Evolutionary conservation across 2,797 vertebrate genomes (phyloP).

Genomic region (Smutsia gigantea): DNA sequence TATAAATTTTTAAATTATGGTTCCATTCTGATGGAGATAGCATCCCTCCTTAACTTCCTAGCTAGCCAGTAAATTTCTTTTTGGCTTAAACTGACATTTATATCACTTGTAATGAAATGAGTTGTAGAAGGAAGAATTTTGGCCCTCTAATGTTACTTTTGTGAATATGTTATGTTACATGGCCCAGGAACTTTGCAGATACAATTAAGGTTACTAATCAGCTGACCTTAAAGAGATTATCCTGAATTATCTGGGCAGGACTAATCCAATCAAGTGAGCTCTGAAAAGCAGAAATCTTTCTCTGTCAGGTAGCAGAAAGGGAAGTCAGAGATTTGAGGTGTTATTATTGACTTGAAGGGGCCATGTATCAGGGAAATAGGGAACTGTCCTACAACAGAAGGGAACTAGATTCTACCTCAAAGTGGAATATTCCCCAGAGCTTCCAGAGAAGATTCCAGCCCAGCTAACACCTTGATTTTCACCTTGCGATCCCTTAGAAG

Average conservation of each 20-base stretch:
- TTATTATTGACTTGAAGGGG: not conserved
- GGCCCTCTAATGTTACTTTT: not conserved
- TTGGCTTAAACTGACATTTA: not conserved
- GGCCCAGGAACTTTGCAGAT: not conserved
- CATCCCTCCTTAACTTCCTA: not conserved
- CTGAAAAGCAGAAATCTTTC: slow-evolving; percentile 21
- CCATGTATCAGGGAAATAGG: not conserved
- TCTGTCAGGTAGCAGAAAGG: not conserved
- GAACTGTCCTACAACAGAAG: not conserved
- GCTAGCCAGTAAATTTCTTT: not conserved
- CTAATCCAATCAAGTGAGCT: not conserved
- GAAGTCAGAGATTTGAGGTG: not conserved
- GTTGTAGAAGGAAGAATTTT: not conserved
- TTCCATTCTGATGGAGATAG: not conserved
- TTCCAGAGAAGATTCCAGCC: not conserved
- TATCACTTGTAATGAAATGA: slow-evolving; percentile 1
- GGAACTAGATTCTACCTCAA: not conserved
- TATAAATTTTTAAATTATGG: not conserved
- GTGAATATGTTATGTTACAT: not conserved
- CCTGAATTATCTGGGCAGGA: not conserved
- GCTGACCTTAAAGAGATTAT: slow-evolving; percentile 11
- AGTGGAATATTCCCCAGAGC: not conserved
- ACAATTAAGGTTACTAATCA: not conserved
- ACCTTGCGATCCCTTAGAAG: not conserved
- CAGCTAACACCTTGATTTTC: not conserved